Evolutionary conservation across 2,888 invertebrate species (phyloP).

Genomic region (Chymomyza fuscimana): DNA sequence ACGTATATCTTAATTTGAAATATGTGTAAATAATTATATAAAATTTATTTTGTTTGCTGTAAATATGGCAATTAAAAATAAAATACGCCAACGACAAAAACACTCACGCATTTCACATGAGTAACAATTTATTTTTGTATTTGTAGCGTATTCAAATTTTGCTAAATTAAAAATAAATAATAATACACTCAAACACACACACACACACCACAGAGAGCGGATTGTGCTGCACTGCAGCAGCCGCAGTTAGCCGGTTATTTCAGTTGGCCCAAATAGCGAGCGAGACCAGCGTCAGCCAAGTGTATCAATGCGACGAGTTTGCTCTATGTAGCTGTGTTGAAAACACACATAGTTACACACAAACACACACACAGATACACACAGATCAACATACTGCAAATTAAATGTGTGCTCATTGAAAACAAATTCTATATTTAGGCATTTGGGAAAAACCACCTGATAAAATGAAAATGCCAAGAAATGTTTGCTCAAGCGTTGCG

Average conservation of each 20-base stretch:
- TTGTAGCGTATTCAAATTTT: constrained; percentile 51
- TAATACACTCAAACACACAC: constrained; percentile 23
- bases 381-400: neutral
- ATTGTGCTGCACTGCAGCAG: neutral
- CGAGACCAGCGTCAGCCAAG: constrained; percentile 1
- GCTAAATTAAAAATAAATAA: constrained; percentile 70
- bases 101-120: constrained; percentile 54
- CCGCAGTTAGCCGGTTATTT: constrained; percentile 54
- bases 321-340: neutral
- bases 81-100: constrained; percentile 43
- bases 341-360: neutral
- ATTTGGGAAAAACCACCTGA: constrained; percentile 70
- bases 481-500: constrained; percentile 21
- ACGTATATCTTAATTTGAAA: constrained; percentile 15
- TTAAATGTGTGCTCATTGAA: constrained; percentile 50
- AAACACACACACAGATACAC: neutral
- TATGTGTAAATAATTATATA: constrained; percentile 1
- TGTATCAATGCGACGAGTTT: neutral
- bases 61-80: constrained; percentile 58
- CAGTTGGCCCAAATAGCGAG: constrained; percentile 62
- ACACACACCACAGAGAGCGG: constrained; percentile 1
- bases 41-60: constrained; percentile 45
- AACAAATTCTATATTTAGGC: constrained; percentile 63
- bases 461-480: constrained; percentile 51
- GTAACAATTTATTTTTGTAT: constrained; percentile 67